Conservation (phyloP, 2,113 vertebrate genomes). For the Varanus salvator region DNA sequence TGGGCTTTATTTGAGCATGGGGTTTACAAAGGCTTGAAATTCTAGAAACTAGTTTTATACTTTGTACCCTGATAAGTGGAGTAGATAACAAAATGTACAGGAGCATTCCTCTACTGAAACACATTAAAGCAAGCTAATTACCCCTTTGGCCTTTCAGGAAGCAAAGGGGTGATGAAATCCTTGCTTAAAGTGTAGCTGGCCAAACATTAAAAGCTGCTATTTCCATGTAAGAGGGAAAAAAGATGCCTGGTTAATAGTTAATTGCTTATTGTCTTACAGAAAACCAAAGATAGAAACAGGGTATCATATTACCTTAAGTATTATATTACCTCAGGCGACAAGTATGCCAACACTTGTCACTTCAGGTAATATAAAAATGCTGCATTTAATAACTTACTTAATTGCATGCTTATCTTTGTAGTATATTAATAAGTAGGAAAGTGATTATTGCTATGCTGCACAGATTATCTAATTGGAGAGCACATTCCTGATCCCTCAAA, state of each 20-base stretch:
- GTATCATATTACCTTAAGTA: neutral
- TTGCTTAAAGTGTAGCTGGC: neutral
- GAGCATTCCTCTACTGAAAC: neutral
- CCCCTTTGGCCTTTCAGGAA: too few species aligned
- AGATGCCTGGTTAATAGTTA: neutral
- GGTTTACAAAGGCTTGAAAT: neutral
- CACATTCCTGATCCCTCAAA: neutral
- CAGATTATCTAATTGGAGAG: neutral
- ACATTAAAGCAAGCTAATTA: neutral
- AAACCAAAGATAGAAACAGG: neutral
- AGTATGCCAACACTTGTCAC: neutral
- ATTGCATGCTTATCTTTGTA: neutral
- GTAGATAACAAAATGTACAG: too few species aligned
- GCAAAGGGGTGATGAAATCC: neutral
- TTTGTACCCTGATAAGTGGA: neutral
- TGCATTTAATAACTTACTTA: neutral
- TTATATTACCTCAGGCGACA: too few species aligned
- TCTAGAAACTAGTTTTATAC: neutral
- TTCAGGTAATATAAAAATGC: neutral
- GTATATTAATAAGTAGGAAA: conserved; percentile 7
- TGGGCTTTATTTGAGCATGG: neutral
- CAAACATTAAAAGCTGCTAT: neutral
- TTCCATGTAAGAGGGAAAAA: too few species aligned
- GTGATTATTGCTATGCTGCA: neutral
- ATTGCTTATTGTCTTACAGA: neutral